Evolutionary conservation across 1,140 invertebrate species (phyloP).

Genomic region (Hycleus cichorii): DNA sequence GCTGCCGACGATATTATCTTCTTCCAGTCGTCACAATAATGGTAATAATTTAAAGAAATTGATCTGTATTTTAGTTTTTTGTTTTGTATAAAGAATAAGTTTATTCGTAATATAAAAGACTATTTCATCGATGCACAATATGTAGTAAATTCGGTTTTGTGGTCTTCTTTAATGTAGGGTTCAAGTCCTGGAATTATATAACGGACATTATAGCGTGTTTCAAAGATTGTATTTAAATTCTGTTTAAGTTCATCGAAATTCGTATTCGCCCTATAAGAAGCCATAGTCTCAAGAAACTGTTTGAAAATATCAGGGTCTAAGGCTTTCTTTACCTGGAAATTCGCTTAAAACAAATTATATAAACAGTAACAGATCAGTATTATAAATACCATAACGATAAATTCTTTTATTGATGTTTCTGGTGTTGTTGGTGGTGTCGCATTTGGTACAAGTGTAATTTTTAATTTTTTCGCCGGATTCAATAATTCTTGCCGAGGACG

Average conservation of each 20-base stretch:
- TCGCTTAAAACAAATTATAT: slow-evolving; percentile 2
- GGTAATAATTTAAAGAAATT: no score
- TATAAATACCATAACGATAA: slow-evolving; percentile 28
- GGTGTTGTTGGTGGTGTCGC: background rate
- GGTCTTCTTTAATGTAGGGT: slow-evolving; percentile 49
- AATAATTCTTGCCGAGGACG: slow-evolving; percentile 22
- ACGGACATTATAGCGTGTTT: slow-evolving; percentile 42
- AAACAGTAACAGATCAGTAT: slow-evolving; percentile 37
- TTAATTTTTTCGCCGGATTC: slow-evolving; percentile 42
- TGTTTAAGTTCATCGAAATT: slow-evolving; percentile 47
- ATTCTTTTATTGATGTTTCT: slow-evolving; percentile 21
- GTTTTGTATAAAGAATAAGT: background rate
- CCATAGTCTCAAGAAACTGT: slow-evolving; percentile 51
- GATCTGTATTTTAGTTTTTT: no score
- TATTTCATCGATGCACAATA: slow-evolving; percentile 41
- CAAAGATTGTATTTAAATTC: slow-evolving; percentile 46
- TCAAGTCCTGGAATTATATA: slow-evolving; percentile 57
- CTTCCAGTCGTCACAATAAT: slow-evolving; percentile 43
- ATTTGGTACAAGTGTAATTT: slow-evolving; percentile 47
- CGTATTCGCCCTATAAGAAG: slow-evolving; percentile 49
- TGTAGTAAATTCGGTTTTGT: slow-evolving; percentile 47
- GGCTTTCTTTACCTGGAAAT: slow-evolving; percentile 37
- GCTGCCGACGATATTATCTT: slow-evolving; percentile 84
- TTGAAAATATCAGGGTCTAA: slow-evolving; percentile 47
- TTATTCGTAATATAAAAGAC: slow-evolving; percentile 1